Evolutionary conservation across 2,113 vertebrate species (phyloP).

Genomic region (Laterallus jamaicensis): DNA sequence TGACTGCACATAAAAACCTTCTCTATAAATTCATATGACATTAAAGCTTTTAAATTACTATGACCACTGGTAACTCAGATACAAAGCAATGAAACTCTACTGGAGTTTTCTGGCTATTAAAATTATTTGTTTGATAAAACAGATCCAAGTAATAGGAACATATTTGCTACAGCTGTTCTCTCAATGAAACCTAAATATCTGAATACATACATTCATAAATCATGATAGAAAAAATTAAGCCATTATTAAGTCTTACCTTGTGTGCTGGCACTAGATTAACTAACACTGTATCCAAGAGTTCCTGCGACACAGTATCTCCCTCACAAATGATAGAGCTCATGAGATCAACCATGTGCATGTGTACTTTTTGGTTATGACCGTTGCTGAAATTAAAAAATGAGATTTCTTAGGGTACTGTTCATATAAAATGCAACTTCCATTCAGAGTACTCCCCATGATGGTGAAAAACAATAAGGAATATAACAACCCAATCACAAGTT

Average conservation of each 20-base stretch:
- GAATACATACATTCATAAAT: not conserved
- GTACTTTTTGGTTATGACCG: conserved; percentile 98
- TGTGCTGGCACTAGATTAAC: conserved; percentile 98
- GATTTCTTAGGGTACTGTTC: not conserved
- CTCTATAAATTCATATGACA: not conserved
- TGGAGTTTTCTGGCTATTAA: not conserved
- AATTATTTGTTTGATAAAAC: not conserved
- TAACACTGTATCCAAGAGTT: conserved; percentile 95
- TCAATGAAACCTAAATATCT: not conserved
- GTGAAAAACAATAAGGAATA: not conserved
- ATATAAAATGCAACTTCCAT: not conserved
- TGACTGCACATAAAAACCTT: rapidly evolving
- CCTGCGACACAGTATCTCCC: conserved; percentile 97
- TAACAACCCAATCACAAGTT: not conserved
- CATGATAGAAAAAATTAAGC: not conserved
- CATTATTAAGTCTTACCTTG: conserved; percentile 82
- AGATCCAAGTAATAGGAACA: not conserved
- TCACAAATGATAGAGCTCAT: conserved; percentile 99
- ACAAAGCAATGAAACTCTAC: not conserved
- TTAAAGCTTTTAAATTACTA: not conserved
- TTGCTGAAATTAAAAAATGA: conserved; percentile 84
- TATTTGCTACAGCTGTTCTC: not conserved
- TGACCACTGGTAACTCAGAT: not conserved
- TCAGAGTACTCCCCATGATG: not conserved
- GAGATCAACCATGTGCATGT: conserved; percentile 99